Percentiles rank a stretch among this genome's conserved stretches.
Evolutionary conservation across 2,888 invertebrate genomes (phyloP).

Genomic region (Elegia similella): DNA sequence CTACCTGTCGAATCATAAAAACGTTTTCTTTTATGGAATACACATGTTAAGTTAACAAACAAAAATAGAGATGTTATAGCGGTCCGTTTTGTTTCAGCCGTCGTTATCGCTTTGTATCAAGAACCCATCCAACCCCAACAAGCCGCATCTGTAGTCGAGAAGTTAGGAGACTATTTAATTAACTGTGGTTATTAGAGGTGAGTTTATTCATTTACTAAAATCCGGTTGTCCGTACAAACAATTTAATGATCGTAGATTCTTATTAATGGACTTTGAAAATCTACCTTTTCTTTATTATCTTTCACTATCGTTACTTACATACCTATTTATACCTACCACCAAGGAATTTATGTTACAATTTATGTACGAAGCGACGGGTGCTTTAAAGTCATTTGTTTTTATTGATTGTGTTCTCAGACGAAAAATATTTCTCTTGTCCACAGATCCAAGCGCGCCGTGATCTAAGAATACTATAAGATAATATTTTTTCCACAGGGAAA

Average conservation of each 20-base stretch:
- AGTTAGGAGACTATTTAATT: slow-evolving; percentile 98
- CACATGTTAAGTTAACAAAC: not conserved
- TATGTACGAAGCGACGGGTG: no score
- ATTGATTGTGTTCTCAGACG: slow-evolving; percentile 8
- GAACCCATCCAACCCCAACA: slow-evolving; percentile 98
- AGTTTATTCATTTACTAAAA: slow-evolving; percentile 28
- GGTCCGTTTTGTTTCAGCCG: slow-evolving; percentile 85
- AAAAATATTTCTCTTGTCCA: slow-evolving; percentile 48
- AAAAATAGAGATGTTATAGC: slow-evolving; percentile 38
- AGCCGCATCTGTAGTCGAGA: slow-evolving; percentile 97
- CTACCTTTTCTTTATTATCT: no score
- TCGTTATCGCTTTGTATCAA: slow-evolving; percentile 96
- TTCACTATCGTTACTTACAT: no score
- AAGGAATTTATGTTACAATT: no score
- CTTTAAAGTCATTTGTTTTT: no score
- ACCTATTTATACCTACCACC: no score
- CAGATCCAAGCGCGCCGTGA: slow-evolving; percentile 81
- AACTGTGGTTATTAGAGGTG: slow-evolving; percentile 96
- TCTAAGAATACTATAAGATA: slow-evolving; percentile 82
- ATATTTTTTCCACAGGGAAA: slow-evolving; percentile 83
- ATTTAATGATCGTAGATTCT: no score
- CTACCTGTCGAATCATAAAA: no score
- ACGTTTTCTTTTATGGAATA: not conserved
- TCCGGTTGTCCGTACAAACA: no score
- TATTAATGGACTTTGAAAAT: no score